Evolutionary conservation across 2,113 vertebrate species (phyloP).

Genomic region (Bufo bufo): DNA sequence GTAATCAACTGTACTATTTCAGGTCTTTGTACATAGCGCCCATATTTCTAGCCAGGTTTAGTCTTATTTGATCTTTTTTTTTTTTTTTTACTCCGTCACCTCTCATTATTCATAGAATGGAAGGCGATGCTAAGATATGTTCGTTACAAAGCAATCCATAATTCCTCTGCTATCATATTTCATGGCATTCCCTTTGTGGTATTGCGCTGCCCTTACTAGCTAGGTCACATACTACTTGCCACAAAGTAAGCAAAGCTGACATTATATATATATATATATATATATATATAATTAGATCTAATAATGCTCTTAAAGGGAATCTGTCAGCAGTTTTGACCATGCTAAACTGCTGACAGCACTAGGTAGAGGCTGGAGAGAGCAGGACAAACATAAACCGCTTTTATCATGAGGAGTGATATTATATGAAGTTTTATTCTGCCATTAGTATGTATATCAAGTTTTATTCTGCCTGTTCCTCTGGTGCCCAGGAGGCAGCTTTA

Average conservation of each 20-base stretch:
- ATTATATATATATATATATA: too few species aligned
- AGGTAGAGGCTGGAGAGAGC: too few species aligned
- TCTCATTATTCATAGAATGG: slow-evolving; percentile 33
- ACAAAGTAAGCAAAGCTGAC: not conserved
- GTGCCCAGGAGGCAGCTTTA: too few species aligned
- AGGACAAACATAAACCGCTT: too few species aligned
- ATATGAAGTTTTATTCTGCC: too few species aligned
- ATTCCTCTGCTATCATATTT: slow-evolving; percentile 25
- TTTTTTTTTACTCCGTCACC: slow-evolving; percentile 22
- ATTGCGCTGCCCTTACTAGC: slow-evolving; percentile 10
- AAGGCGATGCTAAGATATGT: slow-evolving; percentile 1
- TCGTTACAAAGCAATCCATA: not conserved
- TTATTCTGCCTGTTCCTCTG: too few species aligned
- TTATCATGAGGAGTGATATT: too few species aligned
- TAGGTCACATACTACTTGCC: slow-evolving; percentile 1
- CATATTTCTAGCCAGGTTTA: slow-evolving; percentile 28
- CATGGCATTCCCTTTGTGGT: slow-evolving; percentile 27
- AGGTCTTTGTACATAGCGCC: not conserved
- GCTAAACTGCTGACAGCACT: too few species aligned
- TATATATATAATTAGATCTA: too few species aligned
- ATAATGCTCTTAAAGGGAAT: not conserved
- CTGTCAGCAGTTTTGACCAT: not conserved
- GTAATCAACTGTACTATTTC: slow-evolving; percentile 34
- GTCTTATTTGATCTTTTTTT: slow-evolving; percentile 24
- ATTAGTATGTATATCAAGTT: too few species aligned